These are phyloP conservation scores for Nerophis lumbriciformis DNA, from an alignment of 2,113 vertebrate genomes.

Conservation along the genomic window DNA sequence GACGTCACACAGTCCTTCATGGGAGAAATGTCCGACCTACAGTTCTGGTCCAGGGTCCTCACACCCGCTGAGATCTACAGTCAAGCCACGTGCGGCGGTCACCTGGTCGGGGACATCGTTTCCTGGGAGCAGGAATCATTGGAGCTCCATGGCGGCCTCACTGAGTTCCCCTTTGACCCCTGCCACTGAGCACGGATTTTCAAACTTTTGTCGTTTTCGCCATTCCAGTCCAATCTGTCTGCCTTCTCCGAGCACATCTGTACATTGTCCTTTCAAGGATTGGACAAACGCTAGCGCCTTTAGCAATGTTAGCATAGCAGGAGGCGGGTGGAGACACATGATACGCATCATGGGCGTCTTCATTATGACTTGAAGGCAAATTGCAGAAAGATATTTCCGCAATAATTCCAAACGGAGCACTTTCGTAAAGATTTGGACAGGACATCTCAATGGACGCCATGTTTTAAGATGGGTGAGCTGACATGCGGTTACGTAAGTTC, in stretches of 20 bases:
- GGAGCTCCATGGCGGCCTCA: conserved; percentile 76
- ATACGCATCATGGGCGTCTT: background rate
- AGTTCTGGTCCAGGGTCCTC: conserved; percentile 78
- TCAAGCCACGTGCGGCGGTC: conserved; percentile 68
- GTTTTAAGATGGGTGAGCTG: background rate
- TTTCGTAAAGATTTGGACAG: background rate
- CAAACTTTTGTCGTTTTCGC: background rate
- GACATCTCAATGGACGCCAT: background rate
- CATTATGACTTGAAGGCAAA: no score
- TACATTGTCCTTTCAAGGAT: background rate
- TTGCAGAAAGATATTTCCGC: conserved; percentile 16
- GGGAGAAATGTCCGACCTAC: conserved; percentile 75
- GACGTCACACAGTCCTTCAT: conserved; percentile 79
- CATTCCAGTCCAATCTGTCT: conserved; percentile 2
- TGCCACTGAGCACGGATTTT: conserved; percentile 57
- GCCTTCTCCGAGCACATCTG: conserved; percentile 13
- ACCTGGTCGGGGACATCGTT: conserved; percentile 69
- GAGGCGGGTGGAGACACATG: no score
- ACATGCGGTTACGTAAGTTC: background rate
- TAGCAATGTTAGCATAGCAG: no score
- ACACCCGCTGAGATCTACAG: conserved; percentile 67
- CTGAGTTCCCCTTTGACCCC: conserved; percentile 70
- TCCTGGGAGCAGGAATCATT: conserved; percentile 70
- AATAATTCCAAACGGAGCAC: conserved; percentile 33
- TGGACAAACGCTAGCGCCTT: no score